Conservation (phyloP, 2,113 vertebrate genomes). For the Solenodon paradoxus region DNA sequence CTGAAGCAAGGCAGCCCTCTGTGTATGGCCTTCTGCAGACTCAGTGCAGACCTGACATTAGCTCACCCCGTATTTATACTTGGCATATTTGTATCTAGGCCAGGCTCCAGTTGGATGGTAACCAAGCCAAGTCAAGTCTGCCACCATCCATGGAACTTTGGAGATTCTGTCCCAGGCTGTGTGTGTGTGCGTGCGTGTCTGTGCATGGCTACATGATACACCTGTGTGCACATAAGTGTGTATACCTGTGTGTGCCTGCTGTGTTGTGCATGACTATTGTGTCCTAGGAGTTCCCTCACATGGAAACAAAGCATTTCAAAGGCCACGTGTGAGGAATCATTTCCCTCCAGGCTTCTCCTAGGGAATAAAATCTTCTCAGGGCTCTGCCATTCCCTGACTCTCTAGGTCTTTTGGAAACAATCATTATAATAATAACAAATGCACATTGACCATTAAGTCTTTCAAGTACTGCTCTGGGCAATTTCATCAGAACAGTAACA, state of each 20-base stretch:
- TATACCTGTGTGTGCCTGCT: neutral
- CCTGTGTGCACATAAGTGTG: neutral
- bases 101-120: neutral
- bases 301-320: neutral
- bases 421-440: neutral
- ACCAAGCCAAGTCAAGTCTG: neutral
- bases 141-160: neutral
- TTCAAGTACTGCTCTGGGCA: neutral
- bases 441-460: neutral
- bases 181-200: no score
- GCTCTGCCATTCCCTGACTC: neutral
- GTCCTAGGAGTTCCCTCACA: neutral
- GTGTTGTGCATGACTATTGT: neutral
- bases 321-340: neutral
- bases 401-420: neutral
- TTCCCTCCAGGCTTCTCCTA: neutral
- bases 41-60: accelerated
- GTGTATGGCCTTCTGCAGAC: neutral
- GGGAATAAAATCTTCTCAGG: neutral
- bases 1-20: neutral
- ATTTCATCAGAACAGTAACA: neutral
- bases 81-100: neutral
- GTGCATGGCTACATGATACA: no score
- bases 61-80: neutral
- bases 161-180: neutral